Evolutionary conservation across 2,888 invertebrate species (phyloP).

Genomic region (Scelioninae gen. 1): DNA sequence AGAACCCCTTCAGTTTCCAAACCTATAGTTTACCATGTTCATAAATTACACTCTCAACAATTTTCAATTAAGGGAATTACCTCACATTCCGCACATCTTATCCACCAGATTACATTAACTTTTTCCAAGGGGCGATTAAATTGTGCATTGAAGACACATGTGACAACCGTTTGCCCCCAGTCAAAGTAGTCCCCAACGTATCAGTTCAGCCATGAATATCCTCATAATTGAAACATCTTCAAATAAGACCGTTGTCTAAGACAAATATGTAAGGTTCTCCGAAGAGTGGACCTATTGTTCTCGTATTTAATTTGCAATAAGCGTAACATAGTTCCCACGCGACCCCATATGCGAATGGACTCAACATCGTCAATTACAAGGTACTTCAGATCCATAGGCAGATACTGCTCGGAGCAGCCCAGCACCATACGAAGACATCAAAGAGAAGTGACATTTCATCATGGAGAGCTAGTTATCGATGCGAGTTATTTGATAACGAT

Average conservation of each 20-base stretch:
- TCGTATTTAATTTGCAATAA: conserved; percentile 41
- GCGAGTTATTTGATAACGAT: conserved; percentile 65
- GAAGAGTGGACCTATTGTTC: conserved; percentile 23
- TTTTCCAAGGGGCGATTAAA: background rate
- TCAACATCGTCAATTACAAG: conserved; percentile 55
- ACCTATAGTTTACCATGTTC: background rate
- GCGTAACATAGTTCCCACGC: conserved; percentile 50
- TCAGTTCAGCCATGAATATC: background rate
- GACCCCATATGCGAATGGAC: conserved; percentile 27
- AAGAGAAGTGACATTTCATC: conserved; percentile 61
- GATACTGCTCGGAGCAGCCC: conserved; percentile 49
- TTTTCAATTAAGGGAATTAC: background rate
- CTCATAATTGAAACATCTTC: conserved; percentile 30
- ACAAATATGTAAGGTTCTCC: conserved; percentile 15
- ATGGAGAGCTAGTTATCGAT: conserved; percentile 56
- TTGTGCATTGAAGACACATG: conserved; percentile 1
- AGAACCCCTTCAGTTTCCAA: background rate
- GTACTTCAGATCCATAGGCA: conserved; percentile 53
- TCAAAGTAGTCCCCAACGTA: background rate
- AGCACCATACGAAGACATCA: conserved; percentile 50
- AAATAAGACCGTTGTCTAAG: conserved; percentile 26
- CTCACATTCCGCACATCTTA: conserved; percentile 1
- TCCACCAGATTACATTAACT: conserved; percentile 2
- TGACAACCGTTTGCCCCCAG: background rate
- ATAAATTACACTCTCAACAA: background rate